Conservation (phyloP, 2,888 invertebrate genomes). For the Heterodera filipjevi region DNA sequence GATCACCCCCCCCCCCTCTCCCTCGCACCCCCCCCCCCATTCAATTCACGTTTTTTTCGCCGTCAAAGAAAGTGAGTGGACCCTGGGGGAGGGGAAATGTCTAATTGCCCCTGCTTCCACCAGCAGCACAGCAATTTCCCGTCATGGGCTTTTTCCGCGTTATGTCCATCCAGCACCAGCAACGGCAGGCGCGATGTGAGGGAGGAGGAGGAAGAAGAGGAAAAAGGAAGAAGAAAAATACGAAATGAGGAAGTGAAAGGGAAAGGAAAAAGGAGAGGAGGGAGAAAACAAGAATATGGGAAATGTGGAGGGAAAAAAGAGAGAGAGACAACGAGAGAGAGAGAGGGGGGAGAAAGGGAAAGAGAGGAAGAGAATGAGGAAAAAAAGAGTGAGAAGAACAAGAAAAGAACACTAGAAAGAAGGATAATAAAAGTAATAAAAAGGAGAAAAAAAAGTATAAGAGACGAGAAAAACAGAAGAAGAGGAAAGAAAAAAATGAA, state of each 20-base stretch:
- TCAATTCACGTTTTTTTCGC: slow-evolving; percentile 9
- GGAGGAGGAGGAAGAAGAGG: neutral
- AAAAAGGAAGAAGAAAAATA: neutral
- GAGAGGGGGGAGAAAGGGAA: neutral
- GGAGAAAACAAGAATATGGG: neutral
- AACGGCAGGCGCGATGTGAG: neutral
- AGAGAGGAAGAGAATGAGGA: neutral
- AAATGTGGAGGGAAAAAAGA: neutral
- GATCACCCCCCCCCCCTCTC: neutral
- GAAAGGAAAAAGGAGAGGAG: neutral
- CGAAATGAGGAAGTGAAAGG: neutral
- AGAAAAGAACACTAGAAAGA: neutral
- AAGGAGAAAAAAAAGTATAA: neutral
- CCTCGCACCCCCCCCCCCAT: neutral
- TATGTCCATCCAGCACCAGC: neutral
- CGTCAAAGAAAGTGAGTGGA: slow-evolving; percentile 12
- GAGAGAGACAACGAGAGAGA: neutral
- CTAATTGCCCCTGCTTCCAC: slow-evolving; percentile 3
- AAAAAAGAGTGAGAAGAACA: neutral
- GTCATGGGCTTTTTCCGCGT: neutral
- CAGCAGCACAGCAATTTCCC: neutral
- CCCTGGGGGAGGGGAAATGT: neutral
- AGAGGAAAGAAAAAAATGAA: neutral
- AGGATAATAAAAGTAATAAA: neutral
- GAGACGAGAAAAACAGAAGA: neutral